These are phyloP conservation scores for Syngnathus acus DNA, from an alignment of 2,797 vertebrate genomes.

Conservation along the genomic window DNA sequence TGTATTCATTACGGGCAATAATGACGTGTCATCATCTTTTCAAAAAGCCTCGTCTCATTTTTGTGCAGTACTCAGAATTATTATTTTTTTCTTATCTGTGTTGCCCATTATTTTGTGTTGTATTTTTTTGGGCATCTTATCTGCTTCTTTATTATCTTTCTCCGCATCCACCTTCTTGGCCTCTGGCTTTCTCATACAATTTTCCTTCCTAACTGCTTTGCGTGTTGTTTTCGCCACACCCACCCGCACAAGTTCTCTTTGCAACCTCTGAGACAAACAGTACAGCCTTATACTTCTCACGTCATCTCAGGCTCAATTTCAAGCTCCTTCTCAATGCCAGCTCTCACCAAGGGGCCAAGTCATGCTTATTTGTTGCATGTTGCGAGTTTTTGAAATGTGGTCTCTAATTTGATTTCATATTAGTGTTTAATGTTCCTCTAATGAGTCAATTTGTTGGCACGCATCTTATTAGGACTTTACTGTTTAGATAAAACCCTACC, in stretches of 20 bases:
- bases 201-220: constrained; percentile 19
- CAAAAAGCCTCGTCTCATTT: too few relatives aligned
- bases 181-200: constrained; percentile 17
- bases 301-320: constrained; percentile 31
- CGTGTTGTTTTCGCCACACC: constrained; percentile 18
- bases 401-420: constrained; percentile 68
- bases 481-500: constrained; percentile 61
- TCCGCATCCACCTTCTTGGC: constrained; percentile 21
- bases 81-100: too few relatives aligned
- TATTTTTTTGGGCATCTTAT: constrained; percentile 1
- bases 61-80: too few relatives aligned
- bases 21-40: too few relatives aligned
- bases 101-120: neutral
- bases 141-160: constrained; percentile 15
- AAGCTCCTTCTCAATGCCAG: constrained; percentile 24
- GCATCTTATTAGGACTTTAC: constrained; percentile 57
- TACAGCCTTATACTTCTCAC: constrained; percentile 19
- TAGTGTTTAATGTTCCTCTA: constrained; percentile 67
- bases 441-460: constrained; percentile 63
- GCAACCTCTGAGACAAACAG: constrained; percentile 8
- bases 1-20: too few relatives aligned
- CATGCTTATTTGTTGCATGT: constrained; percentile 32
- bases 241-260: constrained; percentile 17
- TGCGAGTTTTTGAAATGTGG: constrained; percentile 30
- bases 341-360: constrained; percentile 43